Evolutionary conservation across 2,888 invertebrate species (phyloP), one percentile per base, ranked within the genome.

Genomic region (Drosophila algonquin): DNA sequence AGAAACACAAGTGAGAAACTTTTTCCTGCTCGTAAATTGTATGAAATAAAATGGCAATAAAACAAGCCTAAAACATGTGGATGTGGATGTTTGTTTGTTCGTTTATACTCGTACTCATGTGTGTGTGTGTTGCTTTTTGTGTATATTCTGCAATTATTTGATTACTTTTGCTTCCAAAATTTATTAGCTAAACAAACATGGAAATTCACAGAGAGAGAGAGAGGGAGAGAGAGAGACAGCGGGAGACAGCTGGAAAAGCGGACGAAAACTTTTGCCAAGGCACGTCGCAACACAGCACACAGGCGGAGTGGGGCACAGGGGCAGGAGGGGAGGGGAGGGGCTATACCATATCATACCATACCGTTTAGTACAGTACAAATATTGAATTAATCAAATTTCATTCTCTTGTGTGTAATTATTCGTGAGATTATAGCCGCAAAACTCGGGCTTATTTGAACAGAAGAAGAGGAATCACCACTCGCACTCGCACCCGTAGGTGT

Each of bases 131-230:
- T 57, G 24, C 46, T 63, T 58, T 83, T 87, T 77, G 76, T 68
- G 83, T 88, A 76, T 78, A 86, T 78, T 84, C 79, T 86, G 84
- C 88, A 84, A 84, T 88, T 84, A 84, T 84, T 84, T 84, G 83
- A 84, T 84, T 84, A 88, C 88, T 84, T 84, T 76, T 73, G 83
- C 76, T 59, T 32, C 58, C 64, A 82, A 78, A 86, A 84, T 88
- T 78, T 88, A 88, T 82, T 83, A 84, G 88, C 78, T 69, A 70
- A 85, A 65, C 82, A 81, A 83, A 83, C 88, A 83, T 80, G 83
- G 80, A 81, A 86, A 71, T 75, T 73, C 86, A 63, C 79, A 79
- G 76, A 80, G 67, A 54, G 45, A 50, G 55, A 56, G 63, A 56
- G 55, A 27, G 21, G 76, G 73, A 80, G 67, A 54, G 45, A 50